Conservation (phyloP, 2,113 vertebrate species). For the Cinclus cinclus region DNA sequence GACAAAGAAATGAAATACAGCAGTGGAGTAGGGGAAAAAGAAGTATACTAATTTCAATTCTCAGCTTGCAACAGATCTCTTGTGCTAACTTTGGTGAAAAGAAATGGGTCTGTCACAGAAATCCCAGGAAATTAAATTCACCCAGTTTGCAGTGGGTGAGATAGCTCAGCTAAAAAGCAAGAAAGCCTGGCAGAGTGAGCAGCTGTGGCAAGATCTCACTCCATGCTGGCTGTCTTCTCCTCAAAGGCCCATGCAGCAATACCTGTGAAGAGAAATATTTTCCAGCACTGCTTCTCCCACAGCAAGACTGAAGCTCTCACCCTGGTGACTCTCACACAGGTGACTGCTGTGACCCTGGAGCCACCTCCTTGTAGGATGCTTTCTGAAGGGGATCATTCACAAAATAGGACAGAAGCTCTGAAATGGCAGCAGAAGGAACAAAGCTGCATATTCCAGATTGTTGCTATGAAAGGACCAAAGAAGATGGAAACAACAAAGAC, state of each 20-base stretch:
- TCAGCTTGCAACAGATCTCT: background rate
- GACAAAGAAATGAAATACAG: background rate
- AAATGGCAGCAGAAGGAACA: background rate
- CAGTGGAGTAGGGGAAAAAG: background rate
- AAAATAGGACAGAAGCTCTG: background rate
- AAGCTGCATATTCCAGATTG: background rate
- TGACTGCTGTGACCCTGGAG: background rate
- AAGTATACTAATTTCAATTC: background rate
- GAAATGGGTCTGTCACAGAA: background rate
- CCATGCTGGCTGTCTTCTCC: background rate
- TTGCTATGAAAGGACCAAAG: background rate
- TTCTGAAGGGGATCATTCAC: background rate
- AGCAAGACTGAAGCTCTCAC: background rate
- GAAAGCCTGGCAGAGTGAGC: background rate
- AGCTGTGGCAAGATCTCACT: background rate
- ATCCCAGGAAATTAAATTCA: background rate
- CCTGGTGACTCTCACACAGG: too few relatives aligned
- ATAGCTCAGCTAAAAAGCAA: background rate
- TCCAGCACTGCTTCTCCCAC: background rate
- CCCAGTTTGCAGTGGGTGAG: background rate
- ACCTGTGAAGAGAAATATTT: background rate
- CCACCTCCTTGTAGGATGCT: fast-evolving
- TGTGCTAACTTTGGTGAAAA: background rate
- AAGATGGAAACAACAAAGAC: background rate
- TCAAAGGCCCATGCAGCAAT: fast-evolving